Evolutionary conservation across 2,113 vertebrate genomes (phyloP), one percentile per base, ranked within the genome.

Genomic region (Gavia stellata): DNA sequence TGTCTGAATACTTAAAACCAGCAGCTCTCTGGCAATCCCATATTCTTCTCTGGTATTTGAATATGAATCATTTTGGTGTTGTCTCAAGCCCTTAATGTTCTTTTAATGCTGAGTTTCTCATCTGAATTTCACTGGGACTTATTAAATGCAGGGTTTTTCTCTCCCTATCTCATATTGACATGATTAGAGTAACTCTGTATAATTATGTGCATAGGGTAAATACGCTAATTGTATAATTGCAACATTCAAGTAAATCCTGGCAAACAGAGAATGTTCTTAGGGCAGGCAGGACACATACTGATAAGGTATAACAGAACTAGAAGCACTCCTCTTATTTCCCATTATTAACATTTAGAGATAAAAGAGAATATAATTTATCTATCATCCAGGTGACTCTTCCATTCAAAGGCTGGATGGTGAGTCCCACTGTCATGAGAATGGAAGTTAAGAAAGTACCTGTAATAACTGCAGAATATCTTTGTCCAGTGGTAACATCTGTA

Each of bases 201-300:
- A 95, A 97, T 97, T 96, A 96, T 62, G 49, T 90, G 75, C 78
- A 83, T 13, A 71, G 94, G 86, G 91, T 96, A 97, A 96, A 97
- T 95, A 97, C 38, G 94, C 79, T 96, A 96, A 96, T 97, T 96
- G 90, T 59, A 61, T 94, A 97, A 96, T 92, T 95, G 79, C 79
- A 91, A 91, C 70, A 58, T 81, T 78, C 47, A 45, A 81, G 29
- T 71, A 78, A 93, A 92, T 86, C 55, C 52, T 86, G 53, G 63
- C 36, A 91, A 95, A 62, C 49, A 83, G 73, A 81, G 25, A 38
- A 71, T 52, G 56, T 52, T 83, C 71, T 94, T 17, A 40, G 40
- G 81, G 86, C 81, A 88, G 40, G 63, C 71, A 95, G 89, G 95
- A 94, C 88, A 94, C 29, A 58, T 12, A 40, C 40, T 65, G 55